A percentile compares a stretch with the other conserved stretches of the same genome.
Conservation (phyloP, 2,797 vertebrate genomes). For the Micromesistius poutassou region DNA sequence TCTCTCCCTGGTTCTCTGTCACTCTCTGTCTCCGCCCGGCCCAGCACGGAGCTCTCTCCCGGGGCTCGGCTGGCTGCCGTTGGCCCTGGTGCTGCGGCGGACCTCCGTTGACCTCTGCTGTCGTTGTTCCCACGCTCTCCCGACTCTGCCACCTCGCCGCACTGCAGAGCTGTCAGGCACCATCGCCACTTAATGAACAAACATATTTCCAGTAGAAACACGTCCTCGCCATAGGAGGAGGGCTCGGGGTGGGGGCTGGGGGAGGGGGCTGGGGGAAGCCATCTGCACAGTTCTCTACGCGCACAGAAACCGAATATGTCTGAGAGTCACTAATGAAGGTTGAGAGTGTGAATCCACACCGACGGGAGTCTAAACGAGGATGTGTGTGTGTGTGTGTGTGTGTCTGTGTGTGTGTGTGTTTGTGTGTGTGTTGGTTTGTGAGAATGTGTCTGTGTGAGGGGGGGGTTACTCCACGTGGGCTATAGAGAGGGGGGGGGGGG, state of each 20-base stretch:
- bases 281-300: neutral
- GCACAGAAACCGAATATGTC: neutral
- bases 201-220: constrained; percentile 56
- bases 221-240: constrained; percentile 46
- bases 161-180: constrained; percentile 60
- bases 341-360: constrained; percentile 4
- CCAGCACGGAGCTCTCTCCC: constrained; percentile 10
- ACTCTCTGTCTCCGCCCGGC: too few relatives aligned
- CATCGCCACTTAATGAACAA: constrained; percentile 67
- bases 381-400: too few relatives aligned
- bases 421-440: neutral
- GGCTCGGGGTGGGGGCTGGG: constrained; percentile 10
- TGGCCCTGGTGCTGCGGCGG: constrained; percentile 50
- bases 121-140: constrained; percentile 51
- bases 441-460: neutral
- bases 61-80: constrained; percentile 18
- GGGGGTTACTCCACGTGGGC: neutral
- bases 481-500: neutral
- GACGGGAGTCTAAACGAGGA: neutral
- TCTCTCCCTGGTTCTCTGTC: too few relatives aligned
- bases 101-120: constrained; percentile 68
- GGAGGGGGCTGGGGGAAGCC: constrained; percentile 13
- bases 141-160: constrained; percentile 43
- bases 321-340: constrained; percentile 9
- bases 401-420: neutral